Percentiles rank a stretch among this genome's conserved stretches.
These are phyloP conservation scores for Nannobrachium achirus DNA, from an alignment of 2,113 vertebrate species.

Conservation along the genomic window DNA sequence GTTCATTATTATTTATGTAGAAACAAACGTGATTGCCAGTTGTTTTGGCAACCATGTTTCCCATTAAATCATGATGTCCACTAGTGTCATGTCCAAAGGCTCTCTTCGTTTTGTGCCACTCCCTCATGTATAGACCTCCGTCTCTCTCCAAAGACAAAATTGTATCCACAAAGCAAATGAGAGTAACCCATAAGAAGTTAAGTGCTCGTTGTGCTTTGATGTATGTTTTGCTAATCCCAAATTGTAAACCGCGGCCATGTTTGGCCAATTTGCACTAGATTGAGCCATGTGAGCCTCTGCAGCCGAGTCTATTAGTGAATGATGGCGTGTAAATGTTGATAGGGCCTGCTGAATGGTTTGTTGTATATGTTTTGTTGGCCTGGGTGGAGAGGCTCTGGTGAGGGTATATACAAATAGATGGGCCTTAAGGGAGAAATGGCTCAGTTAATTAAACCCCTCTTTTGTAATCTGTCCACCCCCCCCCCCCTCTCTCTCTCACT, in stretches of 20 bases:
- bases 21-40: not conserved
- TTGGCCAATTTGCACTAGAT: constrained; percentile 57
- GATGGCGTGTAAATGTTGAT: constrained; percentile 71
- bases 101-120: not conserved
- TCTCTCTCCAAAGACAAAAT: constrained; percentile 44
- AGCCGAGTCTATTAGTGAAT: constrained; percentile 56
- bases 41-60: constrained; percentile 1
- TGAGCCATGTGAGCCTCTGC: constrained; percentile 43
- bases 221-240: constrained; percentile 51
- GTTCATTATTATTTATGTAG: not conserved
- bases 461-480: constrained; percentile 66
- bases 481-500: constrained; percentile 11
- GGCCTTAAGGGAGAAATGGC: constrained; percentile 69
- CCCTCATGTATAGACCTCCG: constrained; percentile 27
- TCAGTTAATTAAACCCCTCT: constrained; percentile 76
- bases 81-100: constrained; percentile 15
- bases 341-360: constrained; percentile 57
- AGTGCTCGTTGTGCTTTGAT: constrained; percentile 55
- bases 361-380: constrained; percentile 67
- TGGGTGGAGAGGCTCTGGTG: constrained; percentile 54
- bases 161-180: constrained; percentile 70
- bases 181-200: constrained; percentile 49
- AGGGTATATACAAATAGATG: constrained; percentile 61
- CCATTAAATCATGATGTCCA: constrained; percentile 17
- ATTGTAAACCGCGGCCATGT: constrained; percentile 61